Percentiles rank a stretch among this genome's conserved stretches.
Evolutionary conservation across 1,140 invertebrate genomes (phyloP).

Genomic region (Augochlora pura): DNA sequence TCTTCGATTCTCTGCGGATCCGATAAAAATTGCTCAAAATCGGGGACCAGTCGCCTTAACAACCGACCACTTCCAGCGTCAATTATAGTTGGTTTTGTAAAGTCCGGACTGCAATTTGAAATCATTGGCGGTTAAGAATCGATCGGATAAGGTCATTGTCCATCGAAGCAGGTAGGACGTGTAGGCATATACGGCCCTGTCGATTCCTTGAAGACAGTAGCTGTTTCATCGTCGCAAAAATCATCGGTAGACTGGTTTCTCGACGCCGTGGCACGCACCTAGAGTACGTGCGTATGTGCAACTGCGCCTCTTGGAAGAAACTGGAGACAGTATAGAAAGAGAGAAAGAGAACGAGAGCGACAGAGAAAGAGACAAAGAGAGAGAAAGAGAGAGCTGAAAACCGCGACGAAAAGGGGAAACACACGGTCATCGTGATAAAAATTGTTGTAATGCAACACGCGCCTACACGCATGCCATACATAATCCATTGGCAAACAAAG

Average conservation of each 20-base stretch:
- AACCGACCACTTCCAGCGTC: neutral
- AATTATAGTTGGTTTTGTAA: neutral
- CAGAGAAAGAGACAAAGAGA: too few species aligned
- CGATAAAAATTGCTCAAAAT: too few species aligned
- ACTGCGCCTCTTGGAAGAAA: slow-evolving; percentile 36
- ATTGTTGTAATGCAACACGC: neutral
- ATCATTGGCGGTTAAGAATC: neutral
- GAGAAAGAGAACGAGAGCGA: too few species aligned
- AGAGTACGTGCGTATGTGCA: slow-evolving; percentile 50
- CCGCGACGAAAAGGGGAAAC: neutral
- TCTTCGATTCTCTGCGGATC: too few species aligned
- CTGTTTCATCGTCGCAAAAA: slow-evolving; percentile 69
- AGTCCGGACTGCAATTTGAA: too few species aligned
- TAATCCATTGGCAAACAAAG: too few species aligned
- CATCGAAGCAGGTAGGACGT: slow-evolving; percentile 20
- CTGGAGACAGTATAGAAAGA: neutral
- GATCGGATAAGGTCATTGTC: slow-evolving; percentile 30
- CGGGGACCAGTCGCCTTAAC: too few species aligned
- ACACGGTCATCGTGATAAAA: neutral
- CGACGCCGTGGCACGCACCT: slow-evolving; percentile 62
- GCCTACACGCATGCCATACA: neutral
- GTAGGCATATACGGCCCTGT: slow-evolving; percentile 51
- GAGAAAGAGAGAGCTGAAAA: neutral
- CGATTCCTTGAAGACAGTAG: slow-evolving; percentile 66
- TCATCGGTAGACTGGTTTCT: slow-evolving; percentile 69